Base-by-base conservation (phyloP, 1,140 invertebrate genomes). In the Rhyacophila brunnea region DNA sequence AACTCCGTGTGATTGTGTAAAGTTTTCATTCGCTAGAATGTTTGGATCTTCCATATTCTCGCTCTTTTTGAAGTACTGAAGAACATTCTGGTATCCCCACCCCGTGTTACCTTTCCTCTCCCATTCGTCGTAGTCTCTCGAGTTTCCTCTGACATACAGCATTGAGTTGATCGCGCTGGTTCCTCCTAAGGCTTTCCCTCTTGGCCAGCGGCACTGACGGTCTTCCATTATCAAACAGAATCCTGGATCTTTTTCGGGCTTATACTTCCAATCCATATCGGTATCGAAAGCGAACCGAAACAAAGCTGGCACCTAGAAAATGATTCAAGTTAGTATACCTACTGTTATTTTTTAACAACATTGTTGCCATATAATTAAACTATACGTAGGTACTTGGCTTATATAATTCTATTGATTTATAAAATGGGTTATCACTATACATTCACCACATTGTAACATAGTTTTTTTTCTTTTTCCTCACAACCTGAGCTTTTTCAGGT, bases 91-190 rank as follows among this genome's bases (percentile, higher is more conserved):
- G 64, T 81, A 85, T n/a, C 73, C 74, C 84, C 84, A 86, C 3
- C 77, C 77, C 5, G 55, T 58, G 23, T 81, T 82, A 5, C 83
- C 84, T 42, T 79, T 55, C 49, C 72, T 74, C 32, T 78, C 77
- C 84, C 84, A 86, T 14, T 75, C 58, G 64, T 86, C 78, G 62
- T 83, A 86, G 66, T 85, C 82, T 48, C 59, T 66, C 7, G 72
- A 71, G 68, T 85, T 79, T 0, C 84, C 85, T 46, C 84, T 68
- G 1, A 81, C 73, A 66, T 84, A 86, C 14, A 81, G 75, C 81
- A 86, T 83, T 11, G 74, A 80, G 66, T 85, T 85, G n/a, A 84
- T 66, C 6, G 75, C 75, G 9, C 79, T 81, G 17, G 74, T 76
- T n/a, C 83, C 83, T 32, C 83, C 83, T 58, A 70, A 60, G 6